Percentiles rank a stretch among this genome's conserved stretches.
phyloP scores from a whole-genome alignment of 2,113 vertebrate species.

The human (Homo sapiens) region GRCh38 chr20:24406501-24407000 shows the following conservation, averaged over 20 bases:
- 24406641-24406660: not conserved
- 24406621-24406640: constrained; percentile 55
- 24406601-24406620: constrained; percentile 53
- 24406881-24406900: not conserved
- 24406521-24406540: constrained; percentile 39
- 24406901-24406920: not conserved
- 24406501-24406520: not conserved
- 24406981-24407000: no score
- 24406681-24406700: not conserved
- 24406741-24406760: not conserved
- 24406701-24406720: not conserved
- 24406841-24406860: not conserved
- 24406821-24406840: no score
- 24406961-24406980: not conserved
- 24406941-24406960: not conserved
- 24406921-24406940: no score
- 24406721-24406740: not conserved
- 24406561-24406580: constrained; percentile 43
- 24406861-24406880: not conserved
- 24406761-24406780: not conserved
- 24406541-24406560: not conserved
- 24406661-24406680: constrained; percentile 48
- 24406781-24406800: not conserved
- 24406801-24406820: not conserved
- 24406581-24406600: constrained; percentile 17